A percentile compares a stretch with the other conserved stretches of the same genome.
Evolutionary conservation across 2,113 vertebrate species (phyloP).

Genomic region (Petrocephalus zakoni): DNA sequence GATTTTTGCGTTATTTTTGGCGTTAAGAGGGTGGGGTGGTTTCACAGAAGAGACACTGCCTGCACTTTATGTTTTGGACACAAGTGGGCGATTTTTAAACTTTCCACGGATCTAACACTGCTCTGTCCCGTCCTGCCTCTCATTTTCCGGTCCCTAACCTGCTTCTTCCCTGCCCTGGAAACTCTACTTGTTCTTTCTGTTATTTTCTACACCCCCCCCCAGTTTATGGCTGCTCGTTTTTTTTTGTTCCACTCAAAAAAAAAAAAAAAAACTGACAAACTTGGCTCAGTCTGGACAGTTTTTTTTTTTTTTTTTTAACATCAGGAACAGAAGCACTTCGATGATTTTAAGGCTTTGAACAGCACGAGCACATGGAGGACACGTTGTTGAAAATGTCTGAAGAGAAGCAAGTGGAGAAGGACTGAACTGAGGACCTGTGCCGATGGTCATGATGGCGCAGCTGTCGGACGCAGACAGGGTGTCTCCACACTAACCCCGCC

Average conservation of each 20-base stretch:
- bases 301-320: neutral
- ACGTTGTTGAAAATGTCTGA: neutral
- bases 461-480: neutral
- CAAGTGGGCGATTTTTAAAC: slow-evolving; percentile 57
- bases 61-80: slow-evolving; percentile 72
- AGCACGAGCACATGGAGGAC: too few relatives aligned
- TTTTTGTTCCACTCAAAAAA: neutral
- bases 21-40: slow-evolving; percentile 35
- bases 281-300: neutral
- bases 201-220: neutral
- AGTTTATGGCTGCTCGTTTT: neutral
- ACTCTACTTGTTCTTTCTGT: neutral
- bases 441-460: neutral
- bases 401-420: neutral
- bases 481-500: neutral
- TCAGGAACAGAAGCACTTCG: slow-evolving; percentile 2
- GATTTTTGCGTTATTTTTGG: slow-evolving; percentile 32
- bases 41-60: slow-evolving; percentile 64
- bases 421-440: neutral
- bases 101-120: slow-evolving; percentile 21
- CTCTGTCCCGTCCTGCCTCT: slow-evolving; percentile 18
- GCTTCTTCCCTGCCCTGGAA: neutral
- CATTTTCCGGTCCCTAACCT: neutral
- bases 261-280: neutral
- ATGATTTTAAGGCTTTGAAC: neutral